Percentiles rank a stretch among this genome's conserved stretches.
Evolutionary conservation across 2,888 invertebrate species (phyloP).

Genomic region (Stenichneumon culpator): DNA sequence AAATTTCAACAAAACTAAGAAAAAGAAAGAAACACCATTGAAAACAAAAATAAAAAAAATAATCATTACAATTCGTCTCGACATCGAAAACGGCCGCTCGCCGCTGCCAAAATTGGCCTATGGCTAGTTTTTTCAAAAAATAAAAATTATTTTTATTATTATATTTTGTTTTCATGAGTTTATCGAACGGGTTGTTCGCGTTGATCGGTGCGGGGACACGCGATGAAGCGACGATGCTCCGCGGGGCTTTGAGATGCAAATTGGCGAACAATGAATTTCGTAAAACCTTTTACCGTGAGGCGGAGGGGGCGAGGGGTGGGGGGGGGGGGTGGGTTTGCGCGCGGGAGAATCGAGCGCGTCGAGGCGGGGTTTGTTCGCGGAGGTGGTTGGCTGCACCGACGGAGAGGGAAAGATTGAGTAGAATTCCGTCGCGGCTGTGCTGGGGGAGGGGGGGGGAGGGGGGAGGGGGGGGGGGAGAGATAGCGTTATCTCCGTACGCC

Average conservation of each 20-base stretch:
- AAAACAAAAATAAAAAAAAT: too few relatives aligned
- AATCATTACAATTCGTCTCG: neutral
- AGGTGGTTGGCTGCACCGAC: conserved; percentile 14
- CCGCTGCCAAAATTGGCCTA: neutral
- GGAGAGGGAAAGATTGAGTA: conserved; percentile 65
- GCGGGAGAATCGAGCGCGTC: conserved; percentile 71
- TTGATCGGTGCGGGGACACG: neutral
- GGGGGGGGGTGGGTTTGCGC: conserved; percentile 71
- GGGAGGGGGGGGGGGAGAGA: neutral
- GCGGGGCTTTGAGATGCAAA: conserved; percentile 83
- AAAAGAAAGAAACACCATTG: too few relatives aligned
- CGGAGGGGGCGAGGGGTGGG: conserved; percentile 66
- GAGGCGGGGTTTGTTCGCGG: conserved; percentile 59
- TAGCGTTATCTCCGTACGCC: neutral
- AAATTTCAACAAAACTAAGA: too few relatives aligned
- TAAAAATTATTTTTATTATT: too few relatives aligned
- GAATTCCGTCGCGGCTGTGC: conserved; percentile 59
- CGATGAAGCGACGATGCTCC: conserved; percentile 38
- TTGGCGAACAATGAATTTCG: conserved; percentile 84
- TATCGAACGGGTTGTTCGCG: conserved; percentile 33
- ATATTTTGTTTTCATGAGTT: neutral
- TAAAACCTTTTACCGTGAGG: conserved; percentile 83
- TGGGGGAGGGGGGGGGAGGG: conserved; percentile 59
- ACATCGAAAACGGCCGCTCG: neutral
- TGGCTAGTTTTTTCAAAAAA: neutral